These are phyloP conservation scores for Geopemphigus sp. DNA, from an alignment of 1,140 invertebrate genomes.

Conservation along the genomic window DNA sequence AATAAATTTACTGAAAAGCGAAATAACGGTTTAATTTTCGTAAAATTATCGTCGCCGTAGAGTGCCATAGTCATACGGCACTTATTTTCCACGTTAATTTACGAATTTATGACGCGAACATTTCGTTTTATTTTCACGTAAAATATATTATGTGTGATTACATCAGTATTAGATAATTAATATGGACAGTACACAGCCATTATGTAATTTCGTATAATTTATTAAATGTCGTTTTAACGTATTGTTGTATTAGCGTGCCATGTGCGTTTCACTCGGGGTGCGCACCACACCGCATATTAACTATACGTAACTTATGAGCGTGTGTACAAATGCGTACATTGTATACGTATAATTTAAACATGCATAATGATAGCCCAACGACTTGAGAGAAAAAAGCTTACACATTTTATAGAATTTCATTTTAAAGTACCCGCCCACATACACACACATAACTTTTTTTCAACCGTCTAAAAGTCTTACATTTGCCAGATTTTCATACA, in stretches of 20 bases:
- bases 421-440: no score
- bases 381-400: no score
- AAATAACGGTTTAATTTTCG: not conserved
- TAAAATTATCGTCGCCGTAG: not conserved
- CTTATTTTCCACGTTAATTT: not conserved
- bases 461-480: no score
- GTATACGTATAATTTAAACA: no score
- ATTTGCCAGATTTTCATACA: no score
- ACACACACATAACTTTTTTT: no score
- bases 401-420: no score
- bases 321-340: no score
- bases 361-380: no score
- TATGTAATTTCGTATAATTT: not conserved
- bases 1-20: not conserved
- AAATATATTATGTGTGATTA: conserved; percentile 6
- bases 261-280: not conserved
- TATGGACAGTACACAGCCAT: not conserved
- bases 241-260: not conserved
- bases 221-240: not conserved
- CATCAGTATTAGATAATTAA: conserved; percentile 24
- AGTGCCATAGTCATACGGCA: not conserved
- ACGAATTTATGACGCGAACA: not conserved
- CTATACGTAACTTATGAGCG: no score
- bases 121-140: conserved; percentile 4
- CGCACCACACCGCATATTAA: no score